A percentile compares a stretch with the other conserved stretches of the same genome.
Conservation (phyloP, 2,113 vertebrate genomes). For the Stigmatopora nigra region DNA sequence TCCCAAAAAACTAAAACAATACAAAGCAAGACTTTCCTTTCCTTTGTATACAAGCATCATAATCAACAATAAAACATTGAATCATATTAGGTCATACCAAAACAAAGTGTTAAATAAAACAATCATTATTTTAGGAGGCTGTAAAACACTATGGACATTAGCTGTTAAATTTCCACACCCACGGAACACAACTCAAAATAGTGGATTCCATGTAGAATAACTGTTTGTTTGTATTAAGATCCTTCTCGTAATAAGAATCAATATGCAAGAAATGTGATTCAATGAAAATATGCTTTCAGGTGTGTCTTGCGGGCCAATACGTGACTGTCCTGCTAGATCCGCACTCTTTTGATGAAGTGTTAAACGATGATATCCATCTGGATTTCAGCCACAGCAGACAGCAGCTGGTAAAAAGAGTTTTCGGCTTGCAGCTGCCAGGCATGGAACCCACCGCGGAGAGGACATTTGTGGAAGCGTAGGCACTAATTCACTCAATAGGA, state of each 20-base stretch:
- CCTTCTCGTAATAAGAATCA: not conserved
- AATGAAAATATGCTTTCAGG: constrained; percentile 51
- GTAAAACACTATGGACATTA: too few species aligned
- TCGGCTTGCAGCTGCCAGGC: constrained; percentile 67
- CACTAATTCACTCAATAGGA: not conserved
- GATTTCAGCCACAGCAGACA: constrained; percentile 63
- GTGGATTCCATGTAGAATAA: not conserved
- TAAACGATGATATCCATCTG: constrained; percentile 64
- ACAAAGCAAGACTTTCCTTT: too few species aligned
- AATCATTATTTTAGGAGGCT: too few species aligned
- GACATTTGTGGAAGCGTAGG: constrained; percentile 68
- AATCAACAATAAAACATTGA: too few species aligned
- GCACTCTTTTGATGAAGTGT: constrained; percentile 70
- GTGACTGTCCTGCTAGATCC: constrained; percentile 81
- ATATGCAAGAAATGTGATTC: not conserved
- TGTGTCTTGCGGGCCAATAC: constrained; percentile 72
- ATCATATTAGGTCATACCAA: too few species aligned
- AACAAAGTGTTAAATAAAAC: too few species aligned
- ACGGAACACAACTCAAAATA: not conserved
- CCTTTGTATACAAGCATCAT: too few species aligned
- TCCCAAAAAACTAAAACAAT: too few species aligned
- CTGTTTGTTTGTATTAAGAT: not conserved
- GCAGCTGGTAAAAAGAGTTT: constrained; percentile 71
- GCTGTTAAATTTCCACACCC: not conserved
- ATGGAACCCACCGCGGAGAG: constrained; percentile 59